Base-by-base conservation (phyloP, 2,797 vertebrate genomes). In the Diplodus puntazzo region DNA sequence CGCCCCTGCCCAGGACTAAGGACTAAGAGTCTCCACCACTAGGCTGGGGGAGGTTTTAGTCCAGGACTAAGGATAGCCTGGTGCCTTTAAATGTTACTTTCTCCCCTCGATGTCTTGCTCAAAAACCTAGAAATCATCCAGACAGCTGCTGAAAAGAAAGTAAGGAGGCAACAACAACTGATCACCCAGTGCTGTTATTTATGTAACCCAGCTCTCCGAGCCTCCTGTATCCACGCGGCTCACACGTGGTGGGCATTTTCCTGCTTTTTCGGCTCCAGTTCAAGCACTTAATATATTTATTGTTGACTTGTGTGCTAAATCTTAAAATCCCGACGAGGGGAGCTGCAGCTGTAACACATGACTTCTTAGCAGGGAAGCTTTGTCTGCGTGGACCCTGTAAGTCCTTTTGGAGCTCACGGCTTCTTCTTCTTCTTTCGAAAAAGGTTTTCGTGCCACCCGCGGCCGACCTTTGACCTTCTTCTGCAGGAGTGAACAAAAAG, bases 361-460 rank as follows among this genome's bases (percentile, higher is more conserved):
- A 77, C 54, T 20, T 66, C 60, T 48, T 63, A 42, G 73, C 62
- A 20, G 43, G 48, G 58, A 57, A 65, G 82, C 67, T 73, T 80
- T 77, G 68, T 49, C 30, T 9, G 0, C 45, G 34, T 27, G 13
- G 3, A 63, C 55, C 60, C 53, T 48, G 13, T 49, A 55, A 75
- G 61, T 48, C 59, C 48, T 27, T 30, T 49, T 57, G 66, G 52
- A 67, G 27, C 27, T 27, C 27, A 27, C 27, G 3, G 3, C 0
- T 3, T 23, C 8, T 20, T 20, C 20, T 7, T 34, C 34, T 34
- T 27, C 27, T 27, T 27, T 27, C 27, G 3, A 2, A 8, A 8
- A 9, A 34, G 34, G 34, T 34, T 34, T 34, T 34, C 8, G 7
- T 2, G 34, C 34, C 45, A 55, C 68, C 66, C 34, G 62, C 61